Evolutionary conservation across 2,888 invertebrate genomes (phyloP).

Genomic region (Andrena minutula): DNA sequence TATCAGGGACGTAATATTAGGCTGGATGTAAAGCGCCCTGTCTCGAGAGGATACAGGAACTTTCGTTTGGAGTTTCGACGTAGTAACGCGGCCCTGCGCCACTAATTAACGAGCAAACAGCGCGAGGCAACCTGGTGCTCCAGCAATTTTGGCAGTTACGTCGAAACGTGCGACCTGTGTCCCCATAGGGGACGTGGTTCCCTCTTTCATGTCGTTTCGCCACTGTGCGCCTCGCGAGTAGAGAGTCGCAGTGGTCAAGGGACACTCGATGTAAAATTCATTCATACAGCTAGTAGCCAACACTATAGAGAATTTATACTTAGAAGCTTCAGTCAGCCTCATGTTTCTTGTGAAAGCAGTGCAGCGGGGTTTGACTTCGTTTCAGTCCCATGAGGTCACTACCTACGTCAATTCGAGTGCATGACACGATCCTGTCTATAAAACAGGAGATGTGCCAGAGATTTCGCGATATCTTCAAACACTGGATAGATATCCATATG

Average conservation of each 20-base stretch:
- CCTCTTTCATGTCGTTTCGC: slow-evolving; percentile 31
- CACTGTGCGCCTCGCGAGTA: background rate
- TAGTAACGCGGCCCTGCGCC: background rate
- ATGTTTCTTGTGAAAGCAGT: background rate
- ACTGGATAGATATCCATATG: background rate
- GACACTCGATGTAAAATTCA: slow-evolving; percentile 14
- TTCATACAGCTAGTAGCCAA: no score
- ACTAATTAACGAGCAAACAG: slow-evolving; percentile 53
- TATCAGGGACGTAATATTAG: slow-evolving; percentile 12
- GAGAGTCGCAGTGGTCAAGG: background rate
- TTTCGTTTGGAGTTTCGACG: slow-evolving; percentile 29
- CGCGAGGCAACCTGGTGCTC: background rate
- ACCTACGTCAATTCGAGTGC: no score
- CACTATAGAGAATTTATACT: background rate
- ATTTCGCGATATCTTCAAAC: background rate
- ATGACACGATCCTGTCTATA: background rate
- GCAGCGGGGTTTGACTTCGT: background rate
- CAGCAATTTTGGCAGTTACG: slow-evolving; percentile 25
- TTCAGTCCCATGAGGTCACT: background rate
- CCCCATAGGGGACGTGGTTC: slow-evolving; percentile 6
- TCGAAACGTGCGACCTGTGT: slow-evolving; percentile 8
- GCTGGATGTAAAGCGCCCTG: slow-evolving; percentile 8
- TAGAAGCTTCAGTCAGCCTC: no score
- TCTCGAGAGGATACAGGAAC: slow-evolving; percentile 35
- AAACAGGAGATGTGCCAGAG: background rate